Conservation (phyloP, 2,888 invertebrate genomes). For the Acanthosepion pharaonis region DNA sequence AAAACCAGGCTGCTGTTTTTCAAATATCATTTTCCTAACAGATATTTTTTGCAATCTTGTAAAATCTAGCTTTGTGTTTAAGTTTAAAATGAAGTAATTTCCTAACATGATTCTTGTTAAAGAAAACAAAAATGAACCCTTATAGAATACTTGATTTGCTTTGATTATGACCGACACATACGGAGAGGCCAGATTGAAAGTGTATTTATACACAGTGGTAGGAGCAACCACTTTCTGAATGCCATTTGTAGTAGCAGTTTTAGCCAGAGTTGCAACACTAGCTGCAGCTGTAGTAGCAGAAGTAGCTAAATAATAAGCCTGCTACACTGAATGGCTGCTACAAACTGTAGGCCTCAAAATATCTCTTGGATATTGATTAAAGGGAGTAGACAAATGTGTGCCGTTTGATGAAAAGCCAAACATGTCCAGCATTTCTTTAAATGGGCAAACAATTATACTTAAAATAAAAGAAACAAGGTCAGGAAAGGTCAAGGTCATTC, state of each 20-base stretch:
- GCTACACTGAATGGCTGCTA: background rate
- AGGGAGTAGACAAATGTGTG: background rate
- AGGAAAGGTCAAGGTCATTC: background rate
- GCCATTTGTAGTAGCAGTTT: background rate
- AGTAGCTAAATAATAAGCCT: background rate
- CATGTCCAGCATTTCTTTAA: constrained; percentile 17
- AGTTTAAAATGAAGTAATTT: background rate
- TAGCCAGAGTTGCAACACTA: background rate
- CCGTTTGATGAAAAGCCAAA: constrained; percentile 3
- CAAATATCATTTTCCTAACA: no score
- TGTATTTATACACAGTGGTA: constrained; percentile 1
- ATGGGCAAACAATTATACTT: constrained; percentile 11
- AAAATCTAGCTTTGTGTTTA: background rate
- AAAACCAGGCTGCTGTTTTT: no score
- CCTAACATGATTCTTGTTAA: background rate
- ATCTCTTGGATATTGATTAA: background rate
- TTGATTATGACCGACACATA: constrained; percentile 4
- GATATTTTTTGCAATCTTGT: background rate
- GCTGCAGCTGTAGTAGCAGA: background rate
- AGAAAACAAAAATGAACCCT: background rate
- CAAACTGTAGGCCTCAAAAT: background rate
- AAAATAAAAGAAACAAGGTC: constrained; percentile 33
- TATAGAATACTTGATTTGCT: background rate
- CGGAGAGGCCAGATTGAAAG: background rate
- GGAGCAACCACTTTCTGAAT: background rate